Conservation (phyloP, 2,888 invertebrate genomes). For the Melikaiella ostensackeni region DNA sequence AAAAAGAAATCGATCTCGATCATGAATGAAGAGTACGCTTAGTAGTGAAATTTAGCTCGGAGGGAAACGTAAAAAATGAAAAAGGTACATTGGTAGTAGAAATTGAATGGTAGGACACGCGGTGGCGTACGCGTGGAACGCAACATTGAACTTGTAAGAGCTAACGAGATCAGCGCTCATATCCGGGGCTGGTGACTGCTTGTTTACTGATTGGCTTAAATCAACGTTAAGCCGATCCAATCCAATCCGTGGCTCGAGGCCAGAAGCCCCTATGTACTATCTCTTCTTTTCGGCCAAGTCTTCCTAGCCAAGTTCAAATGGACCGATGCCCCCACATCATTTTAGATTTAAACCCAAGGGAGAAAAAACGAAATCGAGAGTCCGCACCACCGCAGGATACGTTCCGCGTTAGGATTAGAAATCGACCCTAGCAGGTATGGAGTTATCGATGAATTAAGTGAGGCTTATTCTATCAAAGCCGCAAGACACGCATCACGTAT, state of each 20-base stretch:
- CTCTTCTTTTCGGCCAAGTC: slow-evolving; percentile 47
- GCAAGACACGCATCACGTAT: background rate
- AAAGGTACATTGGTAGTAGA: slow-evolving; percentile 44
- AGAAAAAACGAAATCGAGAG: slow-evolving; percentile 14
- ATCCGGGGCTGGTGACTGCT: slow-evolving; percentile 69
- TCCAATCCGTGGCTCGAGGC: slow-evolving; percentile 70
- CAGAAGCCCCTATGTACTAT: slow-evolving; percentile 67
- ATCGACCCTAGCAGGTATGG: slow-evolving; percentile 17
- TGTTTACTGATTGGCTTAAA: slow-evolving; percentile 77
- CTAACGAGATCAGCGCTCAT: slow-evolving; percentile 74
- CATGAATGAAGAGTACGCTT: slow-evolving; percentile 31
- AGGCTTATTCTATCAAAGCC: slow-evolving; percentile 2
- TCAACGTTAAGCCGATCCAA: slow-evolving; percentile 77
- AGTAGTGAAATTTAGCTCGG: slow-evolving; percentile 40
- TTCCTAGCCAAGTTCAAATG: slow-evolving; percentile 50
- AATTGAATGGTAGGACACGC: slow-evolving; percentile 50
- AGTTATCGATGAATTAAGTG: slow-evolving; percentile 24
- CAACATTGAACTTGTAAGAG: slow-evolving; percentile 74
- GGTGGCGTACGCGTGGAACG: slow-evolving; percentile 60
- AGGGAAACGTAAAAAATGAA: slow-evolving; percentile 41
- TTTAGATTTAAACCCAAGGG: slow-evolving; percentile 16
- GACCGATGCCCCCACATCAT: slow-evolving; percentile 43
- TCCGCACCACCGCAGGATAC: slow-evolving; percentile 19
- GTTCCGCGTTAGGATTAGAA: slow-evolving; percentile 30
- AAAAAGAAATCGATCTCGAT: slow-evolving; percentile 42